These are phyloP conservation scores for Cataglyphis altisquamis DNA, from an alignment of 2,888 invertebrate genomes.

Conservation along the genomic window DNA sequence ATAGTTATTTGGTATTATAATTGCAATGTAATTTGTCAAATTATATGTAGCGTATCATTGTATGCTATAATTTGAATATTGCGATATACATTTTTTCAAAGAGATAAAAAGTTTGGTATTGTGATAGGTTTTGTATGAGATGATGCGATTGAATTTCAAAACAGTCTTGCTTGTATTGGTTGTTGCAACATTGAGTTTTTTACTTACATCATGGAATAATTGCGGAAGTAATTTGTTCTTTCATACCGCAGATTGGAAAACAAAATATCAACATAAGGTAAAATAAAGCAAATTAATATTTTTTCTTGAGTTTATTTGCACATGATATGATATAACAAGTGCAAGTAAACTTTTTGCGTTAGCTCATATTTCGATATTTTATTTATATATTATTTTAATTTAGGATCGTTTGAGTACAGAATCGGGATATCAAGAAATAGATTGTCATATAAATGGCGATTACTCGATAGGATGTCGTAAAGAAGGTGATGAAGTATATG, in stretches of 20 bases:
- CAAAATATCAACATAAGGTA: conserved; percentile 82
- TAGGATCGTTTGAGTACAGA: conserved; percentile 84
- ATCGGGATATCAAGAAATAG: conserved; percentile 90
- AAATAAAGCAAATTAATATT: conserved; percentile 32
- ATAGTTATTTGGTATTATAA: not conserved
- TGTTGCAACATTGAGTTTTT: conserved; percentile 89
- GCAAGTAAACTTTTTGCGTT: not conserved
- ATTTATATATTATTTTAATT: conserved; percentile 9
- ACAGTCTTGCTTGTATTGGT: conserved; percentile 88
- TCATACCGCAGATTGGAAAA: conserved; percentile 81
- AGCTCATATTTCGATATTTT: not conserved
- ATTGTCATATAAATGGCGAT: conserved; percentile 96
- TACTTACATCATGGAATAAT: conserved; percentile 92
- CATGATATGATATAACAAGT: not conserved
- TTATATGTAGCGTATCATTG: not conserved
- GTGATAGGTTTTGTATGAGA: conserved; percentile 87
- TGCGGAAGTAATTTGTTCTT: conserved; percentile 89
- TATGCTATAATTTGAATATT: not conserved
- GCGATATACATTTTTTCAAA: not conserved
- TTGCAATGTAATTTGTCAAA: not conserved
- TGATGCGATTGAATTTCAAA: conserved; percentile 93
- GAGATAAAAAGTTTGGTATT: not conserved
- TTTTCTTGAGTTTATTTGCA: not conserved
- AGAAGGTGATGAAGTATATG: conserved; percentile 94
- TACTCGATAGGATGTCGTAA: conserved; percentile 93